Evolutionary conservation across 1,140 invertebrate genomes (phyloP).

Genomic region (Drosophila elegans): DNA sequence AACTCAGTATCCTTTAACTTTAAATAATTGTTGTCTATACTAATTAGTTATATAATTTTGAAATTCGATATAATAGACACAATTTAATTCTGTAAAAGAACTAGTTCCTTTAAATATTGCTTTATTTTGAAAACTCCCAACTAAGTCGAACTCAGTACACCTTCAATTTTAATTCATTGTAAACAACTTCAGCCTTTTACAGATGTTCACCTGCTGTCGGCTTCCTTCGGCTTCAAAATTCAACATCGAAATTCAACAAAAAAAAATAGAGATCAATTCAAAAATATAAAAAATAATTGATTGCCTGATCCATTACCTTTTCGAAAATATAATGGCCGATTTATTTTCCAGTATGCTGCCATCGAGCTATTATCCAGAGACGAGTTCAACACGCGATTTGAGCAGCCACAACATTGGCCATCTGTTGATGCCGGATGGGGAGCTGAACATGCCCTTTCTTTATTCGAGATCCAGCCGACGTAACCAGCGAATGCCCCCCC

Average conservation of each 20-base stretch:
- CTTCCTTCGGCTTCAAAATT: conserved; percentile 15
- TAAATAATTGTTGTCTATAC: too few species aligned
- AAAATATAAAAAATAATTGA: background rate
- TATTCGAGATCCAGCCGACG: background rate
- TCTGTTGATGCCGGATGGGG: background rate
- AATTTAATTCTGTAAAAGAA: too few species aligned
- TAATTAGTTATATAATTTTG: too few species aligned
- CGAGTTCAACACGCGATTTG: conserved; percentile 1
- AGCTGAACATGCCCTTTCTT: conserved; percentile 3
- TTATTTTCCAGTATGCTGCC: conserved; percentile 42
- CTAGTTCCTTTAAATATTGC: background rate
- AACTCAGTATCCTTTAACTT: too few species aligned
- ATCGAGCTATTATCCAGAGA: conserved; percentile 6
- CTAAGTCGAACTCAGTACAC: background rate
- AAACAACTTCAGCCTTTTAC: too few species aligned
- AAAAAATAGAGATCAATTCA: background rate
- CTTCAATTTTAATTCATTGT: background rate
- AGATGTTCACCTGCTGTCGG: conserved; percentile 7
- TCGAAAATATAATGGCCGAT: conserved; percentile 33
- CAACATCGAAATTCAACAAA: conserved; percentile 27
- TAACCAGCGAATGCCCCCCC: too few species aligned
- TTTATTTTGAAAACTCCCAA: too few species aligned
- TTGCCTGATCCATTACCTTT: background rate
- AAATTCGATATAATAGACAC: too few species aligned
- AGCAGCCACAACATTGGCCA: background rate